Conservation (phyloP, 2,888 invertebrate genomes). For the Coelopa pilipes region DNA sequence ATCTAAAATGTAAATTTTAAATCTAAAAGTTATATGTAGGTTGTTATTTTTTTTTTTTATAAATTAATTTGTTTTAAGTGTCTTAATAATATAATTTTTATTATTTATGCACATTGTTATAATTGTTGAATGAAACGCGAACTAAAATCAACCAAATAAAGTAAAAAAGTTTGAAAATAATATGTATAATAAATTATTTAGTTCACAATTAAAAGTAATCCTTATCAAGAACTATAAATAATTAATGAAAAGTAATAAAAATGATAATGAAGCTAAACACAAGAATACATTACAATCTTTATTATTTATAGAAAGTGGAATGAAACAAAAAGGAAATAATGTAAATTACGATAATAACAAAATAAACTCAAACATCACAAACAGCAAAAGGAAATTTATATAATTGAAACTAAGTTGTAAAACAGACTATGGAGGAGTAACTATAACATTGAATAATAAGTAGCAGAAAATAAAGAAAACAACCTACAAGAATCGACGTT, state of each 20-base stretch:
- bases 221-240: conserved; percentile 16
- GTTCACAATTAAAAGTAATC: conserved; percentile 13
- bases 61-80: background rate
- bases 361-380: background rate
- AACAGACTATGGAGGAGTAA: no score
- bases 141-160: conserved; percentile 22
- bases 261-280: no score
- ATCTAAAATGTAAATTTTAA: background rate
- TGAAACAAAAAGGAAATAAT: background rate
- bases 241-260: background rate
- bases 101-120: conserved; percentile 32
- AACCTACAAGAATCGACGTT: background rate
- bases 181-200: conserved; percentile 25
- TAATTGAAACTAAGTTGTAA: background rate
- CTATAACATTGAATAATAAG: background rate
- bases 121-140: conserved; percentile 22
- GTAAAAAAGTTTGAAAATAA: conserved; percentile 2
- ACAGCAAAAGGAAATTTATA: no score
- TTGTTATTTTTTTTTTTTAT: no score
- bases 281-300: no score
- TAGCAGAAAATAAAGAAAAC: background rate
- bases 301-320: no score
- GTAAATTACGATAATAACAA: conserved; percentile 13
- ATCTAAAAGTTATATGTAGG: no score
- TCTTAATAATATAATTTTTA: background rate